Conservation (phyloP, 2,113 vertebrate species). For the Chaetops frenatus region DNA sequence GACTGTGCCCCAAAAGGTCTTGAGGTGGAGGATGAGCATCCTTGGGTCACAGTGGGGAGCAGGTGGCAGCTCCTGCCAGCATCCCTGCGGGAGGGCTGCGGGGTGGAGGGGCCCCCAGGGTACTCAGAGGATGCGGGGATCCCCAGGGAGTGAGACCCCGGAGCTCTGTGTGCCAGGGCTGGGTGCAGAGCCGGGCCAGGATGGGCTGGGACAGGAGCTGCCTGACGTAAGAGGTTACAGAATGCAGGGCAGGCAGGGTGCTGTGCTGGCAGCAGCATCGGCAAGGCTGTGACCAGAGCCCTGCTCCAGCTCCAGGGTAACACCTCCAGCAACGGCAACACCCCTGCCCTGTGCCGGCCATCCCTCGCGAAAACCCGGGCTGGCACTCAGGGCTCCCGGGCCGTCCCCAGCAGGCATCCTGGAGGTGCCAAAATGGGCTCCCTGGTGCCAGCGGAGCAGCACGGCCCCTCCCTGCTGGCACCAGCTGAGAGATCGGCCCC, state of each 20-base stretch:
- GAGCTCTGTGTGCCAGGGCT: background rate
- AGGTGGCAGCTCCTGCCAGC: background rate
- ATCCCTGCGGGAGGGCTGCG: background rate
- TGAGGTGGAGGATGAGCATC: background rate
- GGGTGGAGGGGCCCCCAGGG: background rate
- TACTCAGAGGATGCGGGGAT: background rate
- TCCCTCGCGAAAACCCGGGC: background rate
- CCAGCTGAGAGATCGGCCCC: background rate
- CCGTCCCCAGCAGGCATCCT: background rate
- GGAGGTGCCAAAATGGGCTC: background rate
- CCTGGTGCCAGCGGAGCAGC: background rate
- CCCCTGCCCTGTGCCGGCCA: background rate
- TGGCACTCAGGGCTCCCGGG: background rate
- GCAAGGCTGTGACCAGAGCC: background rate
- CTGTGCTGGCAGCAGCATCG: background rate
- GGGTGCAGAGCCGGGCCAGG: accelerated
- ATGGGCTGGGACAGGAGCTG: background rate
- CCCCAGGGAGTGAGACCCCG: accelerated
- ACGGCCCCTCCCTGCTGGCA: background rate
- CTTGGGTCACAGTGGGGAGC: accelerated
- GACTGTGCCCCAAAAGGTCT: too few relatives aligned
- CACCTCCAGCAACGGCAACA: background rate
- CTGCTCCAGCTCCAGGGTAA: background rate
- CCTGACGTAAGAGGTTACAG: constrained; percentile 16
- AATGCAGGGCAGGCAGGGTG: background rate